Evolutionary conservation across 2,113 vertebrate genomes (phyloP).

Genomic region (Oncorhynchus gorbuscha): DNA sequence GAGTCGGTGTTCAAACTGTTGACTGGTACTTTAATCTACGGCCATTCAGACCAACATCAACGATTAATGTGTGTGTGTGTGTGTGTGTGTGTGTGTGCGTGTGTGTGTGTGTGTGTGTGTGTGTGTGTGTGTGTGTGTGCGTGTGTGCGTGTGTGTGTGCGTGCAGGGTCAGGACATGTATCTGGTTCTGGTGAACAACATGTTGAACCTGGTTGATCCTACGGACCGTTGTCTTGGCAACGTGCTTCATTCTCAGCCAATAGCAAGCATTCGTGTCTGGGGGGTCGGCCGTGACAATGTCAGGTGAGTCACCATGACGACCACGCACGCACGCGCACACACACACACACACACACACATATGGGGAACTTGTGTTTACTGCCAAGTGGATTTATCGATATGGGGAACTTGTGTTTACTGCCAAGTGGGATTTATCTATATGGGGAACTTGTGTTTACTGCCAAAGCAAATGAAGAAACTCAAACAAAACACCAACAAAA

Average conservation of each 20-base stretch:
- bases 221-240: conserved; percentile 81
- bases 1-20: no score
- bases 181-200: conserved; percentile 92
- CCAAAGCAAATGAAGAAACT: no score
- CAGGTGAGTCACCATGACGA: conserved; percentile 76
- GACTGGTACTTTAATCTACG: neutral
- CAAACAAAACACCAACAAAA: no score
- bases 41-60: neutral
- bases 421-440: no score
- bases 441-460: no score
- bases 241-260: conserved; percentile 93
- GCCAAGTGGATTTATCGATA: no score
- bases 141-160: conserved; percentile 1
- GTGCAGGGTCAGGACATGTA: conserved; percentile 97
- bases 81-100: neutral
- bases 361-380: no score
- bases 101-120: neutral
- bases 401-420: no score
- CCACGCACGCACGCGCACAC: no score
- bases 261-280: conserved; percentile 96
- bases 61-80: neutral
- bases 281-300: conserved; percentile 96
- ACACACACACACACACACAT: no score
- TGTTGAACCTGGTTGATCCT: conserved; percentile 93
- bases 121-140: neutral